A percentile compares a stretch with the other conserved stretches of the same genome.
These are phyloP conservation scores for Sitobion miscanthi DNA, from an alignment of 1,140 invertebrate genomes.

Conservation along the genomic window DNA sequence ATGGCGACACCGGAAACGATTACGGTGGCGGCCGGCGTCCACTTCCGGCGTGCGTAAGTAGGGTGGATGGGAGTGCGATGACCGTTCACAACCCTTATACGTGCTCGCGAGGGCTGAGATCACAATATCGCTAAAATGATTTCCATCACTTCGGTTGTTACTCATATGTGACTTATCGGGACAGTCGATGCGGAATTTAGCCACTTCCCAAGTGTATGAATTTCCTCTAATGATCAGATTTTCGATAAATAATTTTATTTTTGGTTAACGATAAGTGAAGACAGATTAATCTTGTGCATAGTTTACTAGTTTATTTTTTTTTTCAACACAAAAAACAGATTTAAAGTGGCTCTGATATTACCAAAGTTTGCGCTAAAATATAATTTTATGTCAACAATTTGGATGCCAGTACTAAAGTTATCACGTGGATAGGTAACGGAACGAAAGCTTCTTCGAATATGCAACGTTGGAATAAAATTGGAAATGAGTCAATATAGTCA, in stretches of 20 bases:
- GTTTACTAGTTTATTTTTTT: not conserved
- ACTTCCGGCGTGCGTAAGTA: not conserved
- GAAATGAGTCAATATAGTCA: not conserved
- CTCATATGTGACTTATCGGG: not conserved
- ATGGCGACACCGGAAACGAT: conserved; percentile 28
- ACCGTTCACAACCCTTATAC: not conserved
- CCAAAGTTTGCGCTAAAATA: not conserved
- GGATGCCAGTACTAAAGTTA: not conserved
- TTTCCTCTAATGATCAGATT: not conserved
- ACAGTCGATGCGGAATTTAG: not conserved
- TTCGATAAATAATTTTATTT: not conserved
- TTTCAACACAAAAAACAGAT: not conserved
- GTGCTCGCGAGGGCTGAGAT: not conserved
- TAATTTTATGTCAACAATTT: not conserved
- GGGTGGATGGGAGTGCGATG: not conserved
- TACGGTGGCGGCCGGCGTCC: not conserved
- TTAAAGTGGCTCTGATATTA: not conserved
- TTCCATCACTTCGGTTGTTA: not conserved
- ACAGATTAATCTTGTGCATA: not conserved
- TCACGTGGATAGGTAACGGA: not conserved
- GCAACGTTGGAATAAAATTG: not conserved
- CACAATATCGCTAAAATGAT: not conserved
- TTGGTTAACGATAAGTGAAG: not conserved
- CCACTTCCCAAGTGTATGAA: not conserved
- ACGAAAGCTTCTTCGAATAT: not conserved